Base-by-base conservation (phyloP, 2,888 invertebrate species). In the Heliconius erato region DNA sequence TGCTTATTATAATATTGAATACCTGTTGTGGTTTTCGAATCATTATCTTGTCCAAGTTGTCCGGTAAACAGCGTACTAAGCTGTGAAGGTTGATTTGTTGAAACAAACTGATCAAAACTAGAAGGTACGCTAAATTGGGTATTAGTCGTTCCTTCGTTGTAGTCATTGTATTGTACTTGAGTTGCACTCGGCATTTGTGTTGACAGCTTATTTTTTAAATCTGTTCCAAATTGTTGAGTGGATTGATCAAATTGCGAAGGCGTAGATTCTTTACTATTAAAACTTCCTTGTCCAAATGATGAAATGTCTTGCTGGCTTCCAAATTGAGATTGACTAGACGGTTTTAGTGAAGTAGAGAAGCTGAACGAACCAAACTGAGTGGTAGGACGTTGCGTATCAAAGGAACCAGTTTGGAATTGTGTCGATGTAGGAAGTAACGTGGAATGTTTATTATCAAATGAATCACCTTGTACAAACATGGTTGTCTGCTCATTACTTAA, bases 201-300 rank as follows among this genome's bases (percentile, higher is more conserved):
- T 19, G 71, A 35, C 65, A 65, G 65, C 3, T 78, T 78, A 44
- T 77, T 40, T 5, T 72, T 28, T 2, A 71, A 72, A 49, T 65
- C 44, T 63, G 77, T 77, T 35, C 16, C 81, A 49, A 77, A 77
- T 72, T 78, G 32, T 78, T 78, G 63, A 49, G 77, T 59, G 16
- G 81, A 32, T 65, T 72, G 32, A 40, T 81, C 44, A 32, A 71
- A 78, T n/a, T 81, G 28, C 5, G 77, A 49, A 26, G 63, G 6
- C 12, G 59, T 78, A 9, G 78, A 71, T 72, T 78, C 78, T 65
- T 81, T 81, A 28, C 35, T 63, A 71, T 72, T 65, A 78, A 32
- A 77, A 71, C 9, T 77, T 40, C 11, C 44, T 40, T 44, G 71
- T 49, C 59, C 44, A 59, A 32, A 59, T 32, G 63, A 26, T 59